Conservation (phyloP, 2,888 invertebrate genomes). For the Rotaria socialis region DNA sequence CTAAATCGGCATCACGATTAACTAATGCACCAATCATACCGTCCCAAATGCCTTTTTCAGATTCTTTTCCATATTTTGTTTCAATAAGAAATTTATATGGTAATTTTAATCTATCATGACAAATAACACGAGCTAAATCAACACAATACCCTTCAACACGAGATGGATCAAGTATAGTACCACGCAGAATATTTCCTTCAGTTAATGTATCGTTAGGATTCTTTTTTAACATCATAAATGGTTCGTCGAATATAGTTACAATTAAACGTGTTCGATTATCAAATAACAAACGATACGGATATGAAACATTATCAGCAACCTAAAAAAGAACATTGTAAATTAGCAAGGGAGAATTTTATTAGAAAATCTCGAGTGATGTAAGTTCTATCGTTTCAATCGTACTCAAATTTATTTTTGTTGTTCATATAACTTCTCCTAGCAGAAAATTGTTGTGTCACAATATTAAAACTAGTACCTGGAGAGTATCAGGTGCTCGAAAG, state of each 20-base stretch:
- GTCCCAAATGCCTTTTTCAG: slow-evolving; percentile 40
- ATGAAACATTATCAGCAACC: neutral
- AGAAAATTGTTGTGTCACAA: neutral
- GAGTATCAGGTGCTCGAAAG: neutral
- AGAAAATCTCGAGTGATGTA: too few relatives aligned
- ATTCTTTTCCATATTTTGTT: slow-evolving; percentile 29
- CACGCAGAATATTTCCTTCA: neutral
- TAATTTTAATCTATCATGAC: slow-evolving; percentile 8
- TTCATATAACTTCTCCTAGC: too few relatives aligned
- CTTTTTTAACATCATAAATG: slow-evolving; percentile 15
- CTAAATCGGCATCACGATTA: slow-evolving; percentile 68
- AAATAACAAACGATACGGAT: neutral
- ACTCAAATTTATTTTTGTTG: too few relatives aligned
- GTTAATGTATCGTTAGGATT: slow-evolving; percentile 15
- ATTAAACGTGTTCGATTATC: slow-evolving; percentile 34
- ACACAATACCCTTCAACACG: slow-evolving; percentile 3
- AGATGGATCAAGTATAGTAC: slow-evolving; percentile 30
- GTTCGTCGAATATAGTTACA: neutral
- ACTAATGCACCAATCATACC: slow-evolving; percentile 45
- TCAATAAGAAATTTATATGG: slow-evolving; percentile 28
- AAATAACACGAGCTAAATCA: neutral
- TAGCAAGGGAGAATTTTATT: too few relatives aligned
- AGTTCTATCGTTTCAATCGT: too few relatives aligned
- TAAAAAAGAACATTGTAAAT: neutral
- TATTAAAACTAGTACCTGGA: neutral